Conservation (phyloP, 2,113 vertebrate genomes). For the Opisthocomus hoazin region DNA sequence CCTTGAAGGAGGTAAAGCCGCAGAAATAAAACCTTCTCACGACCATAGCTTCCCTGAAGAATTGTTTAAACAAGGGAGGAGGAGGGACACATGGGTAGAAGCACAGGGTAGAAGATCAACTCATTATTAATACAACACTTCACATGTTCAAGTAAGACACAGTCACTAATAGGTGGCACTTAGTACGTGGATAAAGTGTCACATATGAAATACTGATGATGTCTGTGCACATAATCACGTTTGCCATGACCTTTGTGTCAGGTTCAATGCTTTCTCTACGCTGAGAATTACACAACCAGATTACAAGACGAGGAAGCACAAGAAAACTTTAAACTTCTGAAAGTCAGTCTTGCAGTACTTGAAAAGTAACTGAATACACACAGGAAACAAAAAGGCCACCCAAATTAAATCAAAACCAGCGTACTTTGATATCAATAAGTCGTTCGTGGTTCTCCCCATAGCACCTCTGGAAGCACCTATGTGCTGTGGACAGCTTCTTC, state of each 20-base stretch:
- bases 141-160: not conserved
- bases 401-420: not conserved
- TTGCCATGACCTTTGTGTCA: not conserved
- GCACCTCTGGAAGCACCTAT: constrained; percentile 84
- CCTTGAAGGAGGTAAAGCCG: constrained; percentile 93
- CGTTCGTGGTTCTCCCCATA: constrained; percentile 88
- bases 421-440: constrained; percentile 88
- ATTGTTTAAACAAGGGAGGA: not conserved
- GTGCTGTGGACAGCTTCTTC: constrained; percentile 80
- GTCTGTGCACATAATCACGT: fast-evolving
- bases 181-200: not conserved
- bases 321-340: not conserved
- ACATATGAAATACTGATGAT: not conserved
- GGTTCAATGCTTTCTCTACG: not conserved
- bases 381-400: not conserved
- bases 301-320: not conserved
- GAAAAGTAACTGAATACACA: not conserved
- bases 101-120: not conserved
- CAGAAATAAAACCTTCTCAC: constrained; percentile 92
- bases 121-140: not conserved
- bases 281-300: not conserved
- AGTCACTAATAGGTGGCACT: not conserved
- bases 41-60: constrained; percentile 86
- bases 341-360: not conserved
- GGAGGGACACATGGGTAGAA: not conserved